Base-by-base conservation (phyloP, 2,888 invertebrate species). In the Uropetala carovei region DNA sequence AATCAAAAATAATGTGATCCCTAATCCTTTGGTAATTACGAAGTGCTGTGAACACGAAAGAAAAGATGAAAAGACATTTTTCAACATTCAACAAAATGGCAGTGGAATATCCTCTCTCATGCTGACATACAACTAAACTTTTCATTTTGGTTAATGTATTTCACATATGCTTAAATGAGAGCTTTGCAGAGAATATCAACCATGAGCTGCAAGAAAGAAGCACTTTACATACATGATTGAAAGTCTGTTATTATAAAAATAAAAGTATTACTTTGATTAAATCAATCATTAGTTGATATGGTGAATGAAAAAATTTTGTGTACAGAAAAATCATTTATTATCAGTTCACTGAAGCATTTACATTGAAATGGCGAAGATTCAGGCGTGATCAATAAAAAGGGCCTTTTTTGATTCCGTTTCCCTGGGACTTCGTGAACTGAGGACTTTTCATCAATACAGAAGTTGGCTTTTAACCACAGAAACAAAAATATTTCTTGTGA, bases 301-400 rank as follows among this genome's bases (percentile, higher is more conserved):
- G 89, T 89, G 43, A 89, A 89, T 89, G 89, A 89, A 89, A 89
- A 59, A 64, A 89, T 30, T 43, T 64, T 30, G 64, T 93, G 81
- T 93, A 93, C 93, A 93, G 92, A 92, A 92, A 93, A 93, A 92
- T 93, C 92, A 92, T 93, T 93, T 92, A 93, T 92, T 93, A 93
- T 92, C 93, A 92, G 92, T 93, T 93, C 86, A 93, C 92, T 92
- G 64, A 93, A 92, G 92, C 93, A 92, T 92, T 92, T 93, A 92
- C 93, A 93, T 91, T 92, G 92, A 92, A 86, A 83, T 89, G 89
- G 89, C 83, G 64, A 89, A 89, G 64, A 89, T 89, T 60, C 89
- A 89, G 16, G 68, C 85, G 82, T 92, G 92, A 68, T 92, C 58
- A 57, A 82, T 92, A 89, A 18, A 81, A 30, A 83, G 92, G 89